Evolutionary conservation across 2,888 invertebrate genomes (phyloP).

Genomic region (Parnassius orleans): DNA sequence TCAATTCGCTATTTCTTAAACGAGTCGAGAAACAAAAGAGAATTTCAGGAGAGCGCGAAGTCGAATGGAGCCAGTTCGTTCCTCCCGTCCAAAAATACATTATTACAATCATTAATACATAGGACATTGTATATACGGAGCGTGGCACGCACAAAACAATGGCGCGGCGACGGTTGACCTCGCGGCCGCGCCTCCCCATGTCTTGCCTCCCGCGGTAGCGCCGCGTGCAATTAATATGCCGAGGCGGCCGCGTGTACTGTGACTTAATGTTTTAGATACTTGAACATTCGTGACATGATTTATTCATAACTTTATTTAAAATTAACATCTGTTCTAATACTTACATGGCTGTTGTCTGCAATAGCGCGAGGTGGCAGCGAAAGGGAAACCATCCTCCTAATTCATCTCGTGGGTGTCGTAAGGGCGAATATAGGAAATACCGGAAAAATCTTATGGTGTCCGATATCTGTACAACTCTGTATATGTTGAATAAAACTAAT

Average conservation of each 20-base stretch:
- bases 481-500: too few relatives aligned
- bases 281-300: constrained; percentile 18
- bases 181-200: constrained; percentile 70
- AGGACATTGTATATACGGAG: constrained; percentile 42
- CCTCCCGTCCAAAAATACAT: constrained; percentile 28
- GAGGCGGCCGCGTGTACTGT: constrained; percentile 71
- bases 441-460: too few relatives aligned
- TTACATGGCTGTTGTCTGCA: too few relatives aligned
- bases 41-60: constrained; percentile 24
- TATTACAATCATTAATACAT: constrained; percentile 30
- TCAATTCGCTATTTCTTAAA: constrained; percentile 25
- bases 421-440: too few relatives aligned
- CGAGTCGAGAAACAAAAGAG: constrained; percentile 26
- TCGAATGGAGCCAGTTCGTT: constrained; percentile 22
- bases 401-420: too few relatives aligned
- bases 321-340: neutral
- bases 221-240: constrained; percentile 82
- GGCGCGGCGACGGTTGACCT: constrained; percentile 79
- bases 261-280: constrained; percentile 46
- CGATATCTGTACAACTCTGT: too few relatives aligned
- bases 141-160: constrained; percentile 77
- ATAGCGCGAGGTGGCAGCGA: too few relatives aligned
- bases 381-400: too few relatives aligned
- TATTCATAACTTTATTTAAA: neutral
- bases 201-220: constrained; percentile 76